A percentile compares a stretch with the other conserved stretches of the same genome.
Conservation (phyloP, 1,140 invertebrate genomes). For the Drosophila virilis region DNA sequence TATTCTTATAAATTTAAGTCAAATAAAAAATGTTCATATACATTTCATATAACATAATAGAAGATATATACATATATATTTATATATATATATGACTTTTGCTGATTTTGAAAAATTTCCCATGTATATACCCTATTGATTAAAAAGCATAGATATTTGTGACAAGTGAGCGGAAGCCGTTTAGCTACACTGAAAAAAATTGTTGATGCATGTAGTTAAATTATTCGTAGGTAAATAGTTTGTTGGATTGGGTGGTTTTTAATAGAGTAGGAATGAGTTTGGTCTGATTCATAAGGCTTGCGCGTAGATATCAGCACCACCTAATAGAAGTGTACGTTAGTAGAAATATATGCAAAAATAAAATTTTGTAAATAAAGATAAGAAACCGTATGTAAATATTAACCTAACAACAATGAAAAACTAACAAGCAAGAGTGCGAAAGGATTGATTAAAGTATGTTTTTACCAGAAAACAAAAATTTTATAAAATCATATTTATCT, state of each 20-base stretch:
- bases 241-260: too few relatives aligned
- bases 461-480: too few relatives aligned
- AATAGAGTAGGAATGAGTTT: too few relatives aligned
- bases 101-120: not conserved
- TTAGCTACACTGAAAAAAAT: slow-evolving; percentile 42
- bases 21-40: too few relatives aligned
- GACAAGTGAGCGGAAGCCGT: slow-evolving; percentile 52
- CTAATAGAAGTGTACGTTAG: not conserved
- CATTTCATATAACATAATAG: too few relatives aligned
- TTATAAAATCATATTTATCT: too few relatives aligned
- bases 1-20: too few relatives aligned
- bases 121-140: not conserved
- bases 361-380: not conserved
- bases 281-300: not conserved
- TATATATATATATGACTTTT: too few relatives aligned
- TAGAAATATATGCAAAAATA: not conserved
- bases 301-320: too few relatives aligned
- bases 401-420: not conserved
- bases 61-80: too few relatives aligned
- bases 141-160: not conserved
- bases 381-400: not conserved
- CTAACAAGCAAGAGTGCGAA: too few relatives aligned
- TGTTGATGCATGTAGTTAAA: not conserved
- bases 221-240: not conserved
- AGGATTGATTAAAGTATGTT: too few relatives aligned